Evolutionary conservation across 2,888 invertebrate genomes (phyloP).

Genomic region (Dichetophora obliterata): DNA sequence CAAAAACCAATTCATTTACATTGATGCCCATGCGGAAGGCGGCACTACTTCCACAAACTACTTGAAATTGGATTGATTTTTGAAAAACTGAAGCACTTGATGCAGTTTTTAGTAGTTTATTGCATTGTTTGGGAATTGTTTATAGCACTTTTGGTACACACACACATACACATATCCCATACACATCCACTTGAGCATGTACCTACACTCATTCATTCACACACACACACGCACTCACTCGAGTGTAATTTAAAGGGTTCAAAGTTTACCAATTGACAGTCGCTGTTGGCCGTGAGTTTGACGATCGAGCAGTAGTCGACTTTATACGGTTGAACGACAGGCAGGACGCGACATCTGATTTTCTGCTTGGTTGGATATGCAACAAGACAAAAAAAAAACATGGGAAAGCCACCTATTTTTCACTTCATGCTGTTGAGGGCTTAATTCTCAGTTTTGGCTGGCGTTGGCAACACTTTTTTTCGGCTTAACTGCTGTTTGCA

Average conservation of each 20-base stretch:
- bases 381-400: conserved; percentile 8
- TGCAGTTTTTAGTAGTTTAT: conserved; percentile 30
- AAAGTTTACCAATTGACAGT: conserved; percentile 29
- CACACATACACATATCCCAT: no score
- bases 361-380: conserved; percentile 58
- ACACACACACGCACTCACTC: not conserved
- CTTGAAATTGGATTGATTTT: conserved; percentile 36
- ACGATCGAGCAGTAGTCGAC: conserved; percentile 39
- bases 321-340: conserved; percentile 1
- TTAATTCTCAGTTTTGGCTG: not conserved
- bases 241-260: not conserved
- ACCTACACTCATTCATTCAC: not conserved
- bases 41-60: not conserved
- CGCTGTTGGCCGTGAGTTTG: not conserved
- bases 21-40: conserved; percentile 8
- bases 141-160: no score
- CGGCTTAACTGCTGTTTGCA: not conserved
- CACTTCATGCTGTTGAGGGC: conserved; percentile 9
- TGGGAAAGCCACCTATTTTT: not conserved
- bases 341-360: conserved; percentile 59
- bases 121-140: not conserved
- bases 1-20: not conserved
- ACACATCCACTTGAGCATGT: not conserved
- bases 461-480: not conserved
- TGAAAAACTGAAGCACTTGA: conserved; percentile 21